These are phyloP conservation scores for Chaenodraco wilsoni DNA, from an alignment of 2,797 vertebrate species.

Conservation along the genomic window DNA sequence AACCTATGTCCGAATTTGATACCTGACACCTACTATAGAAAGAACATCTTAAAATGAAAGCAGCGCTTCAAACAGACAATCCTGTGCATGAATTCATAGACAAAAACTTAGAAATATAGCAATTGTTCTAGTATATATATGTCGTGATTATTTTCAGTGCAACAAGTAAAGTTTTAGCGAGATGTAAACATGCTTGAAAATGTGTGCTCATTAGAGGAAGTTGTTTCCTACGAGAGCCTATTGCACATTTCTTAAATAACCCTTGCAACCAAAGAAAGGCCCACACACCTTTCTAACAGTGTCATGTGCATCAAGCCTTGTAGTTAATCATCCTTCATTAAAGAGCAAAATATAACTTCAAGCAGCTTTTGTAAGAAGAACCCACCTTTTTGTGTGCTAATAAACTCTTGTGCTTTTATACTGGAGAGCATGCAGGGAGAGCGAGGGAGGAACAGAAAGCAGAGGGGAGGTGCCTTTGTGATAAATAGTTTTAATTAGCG, in stretches of 20 bases:
- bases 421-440: not conserved
- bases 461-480: conserved; percentile 9
- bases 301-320: not conserved
- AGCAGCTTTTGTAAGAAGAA: conserved; percentile 1
- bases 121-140: not conserved
- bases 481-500: conserved; percentile 55
- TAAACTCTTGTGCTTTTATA: conserved; percentile 25
- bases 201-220: not conserved
- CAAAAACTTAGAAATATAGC: not conserved
- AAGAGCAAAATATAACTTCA: not conserved
- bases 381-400: conserved; percentile 7
- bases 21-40: not conserved
- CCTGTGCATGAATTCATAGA: not conserved
- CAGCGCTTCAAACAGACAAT: not conserved
- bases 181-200: not conserved
- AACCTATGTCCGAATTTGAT: not conserved
- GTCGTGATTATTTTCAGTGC: not conserved
- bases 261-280: not conserved
- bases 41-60: not conserved
- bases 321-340: not conserved
- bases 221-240: not conserved
- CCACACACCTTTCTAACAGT: not conserved
- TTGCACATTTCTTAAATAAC: not conserved
- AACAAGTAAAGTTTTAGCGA: not conserved
- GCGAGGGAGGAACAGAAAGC: not conserved